Conservation (phyloP, 2,113 vertebrate genomes). For the Aythya baeri region DNA sequence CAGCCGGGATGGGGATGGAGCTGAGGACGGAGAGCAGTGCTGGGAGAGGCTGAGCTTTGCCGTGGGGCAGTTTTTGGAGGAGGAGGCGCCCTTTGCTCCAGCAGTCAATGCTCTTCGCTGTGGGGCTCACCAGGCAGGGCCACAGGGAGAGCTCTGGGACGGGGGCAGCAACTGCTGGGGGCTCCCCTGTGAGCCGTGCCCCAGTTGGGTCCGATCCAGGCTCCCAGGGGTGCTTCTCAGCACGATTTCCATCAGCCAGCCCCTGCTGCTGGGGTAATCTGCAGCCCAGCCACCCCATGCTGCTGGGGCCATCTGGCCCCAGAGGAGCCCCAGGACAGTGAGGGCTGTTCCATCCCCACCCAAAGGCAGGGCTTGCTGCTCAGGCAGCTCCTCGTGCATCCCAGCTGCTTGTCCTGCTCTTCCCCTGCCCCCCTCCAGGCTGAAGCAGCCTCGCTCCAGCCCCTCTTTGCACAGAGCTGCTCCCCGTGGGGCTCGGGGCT, state of each 20-base stretch:
- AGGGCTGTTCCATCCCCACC: fast-evolving
- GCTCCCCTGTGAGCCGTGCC: background rate
- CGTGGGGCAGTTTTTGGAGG: background rate
- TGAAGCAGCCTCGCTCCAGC: background rate
- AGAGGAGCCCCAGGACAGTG: background rate
- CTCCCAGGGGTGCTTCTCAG: fast-evolving
- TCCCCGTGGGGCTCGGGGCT: background rate
- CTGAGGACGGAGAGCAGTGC: fast-evolving
- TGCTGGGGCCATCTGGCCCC: background rate
- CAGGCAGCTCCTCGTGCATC: background rate
- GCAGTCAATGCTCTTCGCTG: background rate
- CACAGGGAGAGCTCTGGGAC: background rate
- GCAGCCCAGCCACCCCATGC: background rate
- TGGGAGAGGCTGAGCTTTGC: background rate
- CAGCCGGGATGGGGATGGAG: background rate
- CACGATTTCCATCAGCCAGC: background rate
- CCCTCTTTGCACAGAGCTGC: background rate
- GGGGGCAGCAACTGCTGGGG: background rate
- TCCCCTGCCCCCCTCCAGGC: background rate
- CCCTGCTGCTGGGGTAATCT: background rate
- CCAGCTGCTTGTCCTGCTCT: background rate
- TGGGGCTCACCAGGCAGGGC: background rate
- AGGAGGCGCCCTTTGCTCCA: background rate
- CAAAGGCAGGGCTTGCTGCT: background rate
- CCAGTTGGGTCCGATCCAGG: background rate